These are phyloP conservation scores for Danio albolineatus DNA, from an alignment of 2,797 vertebrate species.

Conservation along the genomic window DNA sequence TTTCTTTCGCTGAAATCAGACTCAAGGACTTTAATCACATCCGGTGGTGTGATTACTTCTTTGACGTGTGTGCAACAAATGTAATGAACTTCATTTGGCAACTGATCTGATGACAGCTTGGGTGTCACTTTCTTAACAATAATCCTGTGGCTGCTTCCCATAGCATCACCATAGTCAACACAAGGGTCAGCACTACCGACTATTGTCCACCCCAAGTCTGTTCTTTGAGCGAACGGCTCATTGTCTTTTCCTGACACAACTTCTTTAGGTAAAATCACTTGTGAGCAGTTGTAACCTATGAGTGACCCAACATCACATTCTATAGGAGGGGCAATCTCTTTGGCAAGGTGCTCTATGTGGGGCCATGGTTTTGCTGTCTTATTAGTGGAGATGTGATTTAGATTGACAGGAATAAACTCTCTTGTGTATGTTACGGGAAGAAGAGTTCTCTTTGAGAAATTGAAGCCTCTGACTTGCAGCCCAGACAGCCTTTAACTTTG, in stretches of 20 bases:
- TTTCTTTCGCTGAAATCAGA: too few species aligned
- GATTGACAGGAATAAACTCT: too few species aligned
- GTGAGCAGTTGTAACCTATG: slow-evolving; percentile 33
- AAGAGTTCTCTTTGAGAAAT: slow-evolving; percentile 50
- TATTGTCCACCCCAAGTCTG: slow-evolving; percentile 2
- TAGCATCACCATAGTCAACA: neutral
- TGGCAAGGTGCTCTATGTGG: slow-evolving; percentile 56
- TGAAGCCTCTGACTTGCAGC: slow-evolving; percentile 55
- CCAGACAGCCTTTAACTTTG: slow-evolving; percentile 40
- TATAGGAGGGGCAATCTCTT: slow-evolving; percentile 49
- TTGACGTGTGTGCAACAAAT: neutral
- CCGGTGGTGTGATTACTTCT: too few species aligned
- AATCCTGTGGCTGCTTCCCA: slow-evolving; percentile 1
- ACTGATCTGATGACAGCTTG: neutral
- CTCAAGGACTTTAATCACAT: too few species aligned
- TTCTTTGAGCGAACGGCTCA: slow-evolving; percentile 18
- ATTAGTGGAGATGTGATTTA: slow-evolving; percentile 52
- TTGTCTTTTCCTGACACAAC: slow-evolving; percentile 46
- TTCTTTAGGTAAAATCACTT: slow-evolving; percentile 50
- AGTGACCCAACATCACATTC: slow-evolving; percentile 44
- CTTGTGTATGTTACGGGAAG: slow-evolving; percentile 49
- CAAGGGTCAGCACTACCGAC: neutral
- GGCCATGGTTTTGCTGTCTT: slow-evolving; percentile 56
- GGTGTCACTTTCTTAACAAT: too few species aligned
- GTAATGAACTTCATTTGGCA: neutral